Conservation (phyloP, 2,797 vertebrate genomes). For the Peromyscus aztecus region DNA sequence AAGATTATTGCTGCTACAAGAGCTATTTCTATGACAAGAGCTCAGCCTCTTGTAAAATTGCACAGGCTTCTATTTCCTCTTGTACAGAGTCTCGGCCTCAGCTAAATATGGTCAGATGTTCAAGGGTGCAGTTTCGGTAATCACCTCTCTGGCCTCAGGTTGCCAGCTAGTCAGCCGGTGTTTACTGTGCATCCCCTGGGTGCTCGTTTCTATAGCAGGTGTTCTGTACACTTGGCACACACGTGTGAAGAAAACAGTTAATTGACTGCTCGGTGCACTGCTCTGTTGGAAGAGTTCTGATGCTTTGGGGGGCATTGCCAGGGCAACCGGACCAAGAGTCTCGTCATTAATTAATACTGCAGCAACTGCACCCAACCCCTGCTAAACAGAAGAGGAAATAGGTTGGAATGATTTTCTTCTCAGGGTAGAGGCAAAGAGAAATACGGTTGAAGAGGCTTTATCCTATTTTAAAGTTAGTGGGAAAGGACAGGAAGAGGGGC, state of each 20-base stretch:
- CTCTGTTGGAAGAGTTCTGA: conserved; percentile 54
- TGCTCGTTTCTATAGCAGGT: conserved; percentile 45
- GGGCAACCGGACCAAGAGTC: conserved; percentile 72
- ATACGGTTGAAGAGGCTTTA: neutral
- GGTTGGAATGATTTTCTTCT: conserved; percentile 46
- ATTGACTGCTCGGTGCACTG: conserved; percentile 26
- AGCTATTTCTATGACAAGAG: neutral
- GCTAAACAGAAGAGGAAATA: conserved; percentile 1
- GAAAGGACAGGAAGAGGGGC: neutral
- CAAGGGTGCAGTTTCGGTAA: neutral
- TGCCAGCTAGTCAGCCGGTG: conserved; percentile 43
- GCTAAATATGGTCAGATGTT: conserved; percentile 9
- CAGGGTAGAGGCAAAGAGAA: conserved; percentile 5
- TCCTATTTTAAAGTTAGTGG: conserved; percentile 7
- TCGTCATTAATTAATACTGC: conserved; percentile 68
- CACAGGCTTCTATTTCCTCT: neutral
- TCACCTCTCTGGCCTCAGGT: neutral
- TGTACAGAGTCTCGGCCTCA: neutral
- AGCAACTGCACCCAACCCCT: neutral
- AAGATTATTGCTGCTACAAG: neutral
- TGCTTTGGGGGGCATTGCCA: conserved; percentile 70
- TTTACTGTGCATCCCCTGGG: conserved; percentile 8
- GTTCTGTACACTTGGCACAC: neutral
- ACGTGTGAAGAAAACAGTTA: conserved; percentile 64
- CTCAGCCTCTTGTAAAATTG: neutral